phyloP scores from a whole-genome alignment of 2,113 vertebrate genomes.

The Psophia crepitans region DNA sequence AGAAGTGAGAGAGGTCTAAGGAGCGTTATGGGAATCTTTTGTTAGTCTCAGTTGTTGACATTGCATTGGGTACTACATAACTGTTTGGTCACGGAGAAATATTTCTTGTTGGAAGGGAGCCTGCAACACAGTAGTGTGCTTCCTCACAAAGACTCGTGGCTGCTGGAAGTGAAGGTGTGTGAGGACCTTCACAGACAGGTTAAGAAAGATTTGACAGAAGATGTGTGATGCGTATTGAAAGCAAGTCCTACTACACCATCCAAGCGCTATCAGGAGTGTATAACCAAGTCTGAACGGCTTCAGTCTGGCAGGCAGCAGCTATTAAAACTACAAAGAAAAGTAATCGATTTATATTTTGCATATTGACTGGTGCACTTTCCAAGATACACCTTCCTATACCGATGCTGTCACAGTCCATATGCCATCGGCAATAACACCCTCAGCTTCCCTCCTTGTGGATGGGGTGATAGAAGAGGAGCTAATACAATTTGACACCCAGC shows the following conservation, averaged over 20 bases:
- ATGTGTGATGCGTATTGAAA: background rate
- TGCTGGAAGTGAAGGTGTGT: background rate
- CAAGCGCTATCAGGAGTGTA: background rate
- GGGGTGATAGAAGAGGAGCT: background rate
- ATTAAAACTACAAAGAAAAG: conserved; percentile 1
- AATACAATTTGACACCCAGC: background rate
- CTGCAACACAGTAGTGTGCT: background rate
- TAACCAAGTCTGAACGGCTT: background rate
- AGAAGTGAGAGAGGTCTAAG: background rate
- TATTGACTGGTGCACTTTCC: conserved; percentile 26
- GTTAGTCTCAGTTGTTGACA: background rate
- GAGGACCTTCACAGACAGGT: background rate
- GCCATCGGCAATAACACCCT: background rate
- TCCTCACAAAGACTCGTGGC: background rate
- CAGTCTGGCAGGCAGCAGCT: background rate
- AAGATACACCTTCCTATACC: background rate
- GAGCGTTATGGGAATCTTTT: background rate
- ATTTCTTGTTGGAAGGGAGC: background rate
- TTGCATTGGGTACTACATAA: background rate
- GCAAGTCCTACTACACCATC: background rate
- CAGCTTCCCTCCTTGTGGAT: background rate
- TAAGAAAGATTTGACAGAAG: background rate
- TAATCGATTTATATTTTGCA: background rate
- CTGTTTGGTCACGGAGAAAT: background rate
- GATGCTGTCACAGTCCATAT: background rate